Conservation (phyloP, 2,113 vertebrate genomes). For the Meleagris gallopavo region DNA sequence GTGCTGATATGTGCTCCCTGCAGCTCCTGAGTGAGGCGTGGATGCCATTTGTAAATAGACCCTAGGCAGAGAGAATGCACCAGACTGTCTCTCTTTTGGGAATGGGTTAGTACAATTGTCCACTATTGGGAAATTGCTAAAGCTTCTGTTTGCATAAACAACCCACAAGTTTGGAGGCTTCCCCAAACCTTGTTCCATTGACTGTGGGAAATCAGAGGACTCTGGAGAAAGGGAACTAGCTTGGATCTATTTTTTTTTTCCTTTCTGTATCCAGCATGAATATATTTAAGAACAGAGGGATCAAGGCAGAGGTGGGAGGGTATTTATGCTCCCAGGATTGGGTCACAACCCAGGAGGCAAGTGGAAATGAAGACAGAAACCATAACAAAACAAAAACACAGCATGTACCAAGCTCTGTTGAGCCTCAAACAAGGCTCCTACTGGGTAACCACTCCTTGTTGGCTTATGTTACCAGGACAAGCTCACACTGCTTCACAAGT, state of each 20-base stretch:
- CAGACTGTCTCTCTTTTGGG: not conserved
- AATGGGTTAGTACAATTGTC: not conserved
- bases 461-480: not conserved
- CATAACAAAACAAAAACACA: not conserved
- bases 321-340: not conserved
- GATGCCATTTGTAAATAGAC: not conserved
- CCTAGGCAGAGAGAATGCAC: not conserved
- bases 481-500: conserved; percentile 24
- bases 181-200: not conserved
- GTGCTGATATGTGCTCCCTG: not conserved
- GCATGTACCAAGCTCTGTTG: not conserved
- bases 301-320: not conserved
- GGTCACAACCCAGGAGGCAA: not conserved
- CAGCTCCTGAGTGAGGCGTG: not conserved
- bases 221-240: not conserved
- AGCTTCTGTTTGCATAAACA: conserved; percentile 43
- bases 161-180: not conserved
- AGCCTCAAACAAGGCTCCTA: conserved; percentile 7
- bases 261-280: not conserved
- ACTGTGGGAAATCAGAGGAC: not conserved
- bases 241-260: not conserved
- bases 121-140: not conserved
- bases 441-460: conserved; percentile 7
- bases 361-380: not conserved
- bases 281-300: not conserved